These are phyloP conservation scores for Gonioctena quinquepunctata DNA, from an alignment of 1,140 invertebrate genomes.

Conservation along the genomic window DNA sequence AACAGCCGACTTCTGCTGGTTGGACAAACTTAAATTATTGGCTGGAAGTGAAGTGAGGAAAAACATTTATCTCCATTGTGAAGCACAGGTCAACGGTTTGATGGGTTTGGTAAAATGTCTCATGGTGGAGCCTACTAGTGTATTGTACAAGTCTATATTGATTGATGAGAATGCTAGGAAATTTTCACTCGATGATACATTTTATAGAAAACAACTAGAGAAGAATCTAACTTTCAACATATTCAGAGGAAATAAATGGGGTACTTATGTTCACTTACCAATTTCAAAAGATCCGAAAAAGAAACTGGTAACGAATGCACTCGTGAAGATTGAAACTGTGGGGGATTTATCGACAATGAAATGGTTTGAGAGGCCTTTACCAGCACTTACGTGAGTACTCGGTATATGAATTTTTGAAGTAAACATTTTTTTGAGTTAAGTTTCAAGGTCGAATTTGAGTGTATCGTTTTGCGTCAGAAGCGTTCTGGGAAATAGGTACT, in stretches of 20 bases:
- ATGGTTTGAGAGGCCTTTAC: slow-evolving; percentile 73
- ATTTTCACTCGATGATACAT: background rate
- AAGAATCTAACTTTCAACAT: slow-evolving; percentile 72
- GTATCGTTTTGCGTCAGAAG: no score
- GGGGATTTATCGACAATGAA: slow-evolving; percentile 85
- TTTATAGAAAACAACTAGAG: slow-evolving; percentile 61
- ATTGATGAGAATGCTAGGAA: slow-evolving; percentile 62
- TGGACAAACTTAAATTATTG: slow-evolving; percentile 76
- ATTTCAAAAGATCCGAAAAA: slow-evolving; percentile 48
- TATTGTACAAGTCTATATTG: slow-evolving; percentile 70
- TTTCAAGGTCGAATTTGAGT: no score
- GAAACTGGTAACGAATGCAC: slow-evolving; percentile 57
- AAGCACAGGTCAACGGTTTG: slow-evolving; percentile 72
- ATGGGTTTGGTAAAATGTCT: slow-evolving; percentile 88
- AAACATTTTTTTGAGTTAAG: no score
- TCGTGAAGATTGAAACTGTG: slow-evolving; percentile 73
- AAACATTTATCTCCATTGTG: slow-evolving; percentile 70
- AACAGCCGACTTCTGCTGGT: slow-evolving; percentile 78
- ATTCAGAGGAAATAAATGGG: slow-evolving; percentile 64
- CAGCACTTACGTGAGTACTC: no score
- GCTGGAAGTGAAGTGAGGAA: slow-evolving; percentile 57
- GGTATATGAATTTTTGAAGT: no score
- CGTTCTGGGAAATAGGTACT: no score
- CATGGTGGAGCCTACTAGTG: slow-evolving; percentile 70
- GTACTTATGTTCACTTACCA: slow-evolving; percentile 59